Evolutionary conservation across 2,113 vertebrate species (phyloP).

Genomic region (Sapajus apella): DNA sequence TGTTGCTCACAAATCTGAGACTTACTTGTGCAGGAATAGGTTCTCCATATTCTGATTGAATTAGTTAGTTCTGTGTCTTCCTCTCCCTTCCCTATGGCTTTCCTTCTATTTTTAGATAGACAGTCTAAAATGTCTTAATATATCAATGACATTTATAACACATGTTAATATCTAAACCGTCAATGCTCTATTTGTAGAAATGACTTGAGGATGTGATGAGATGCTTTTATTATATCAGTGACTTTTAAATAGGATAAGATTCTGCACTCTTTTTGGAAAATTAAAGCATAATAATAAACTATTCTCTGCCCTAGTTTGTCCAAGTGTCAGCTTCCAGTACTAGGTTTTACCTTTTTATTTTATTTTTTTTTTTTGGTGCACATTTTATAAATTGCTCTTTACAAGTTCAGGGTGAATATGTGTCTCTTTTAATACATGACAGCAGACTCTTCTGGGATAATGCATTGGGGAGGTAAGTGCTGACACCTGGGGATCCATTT

Average conservation of each 20-base stretch:
- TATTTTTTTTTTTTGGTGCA: not conserved
- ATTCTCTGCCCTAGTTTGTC: constrained; percentile 51
- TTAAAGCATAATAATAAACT: constrained; percentile 66
- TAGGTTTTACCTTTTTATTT: not conserved
- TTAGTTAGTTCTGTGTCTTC: constrained; percentile 78
- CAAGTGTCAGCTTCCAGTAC: constrained; percentile 27
- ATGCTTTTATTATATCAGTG: constrained; percentile 85
- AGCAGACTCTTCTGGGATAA: constrained; percentile 37
- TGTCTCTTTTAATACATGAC: constrained; percentile 56
- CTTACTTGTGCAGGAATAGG: constrained; percentile 80
- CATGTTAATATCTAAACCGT: constrained; percentile 88
- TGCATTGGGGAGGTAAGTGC: constrained; percentile 58
- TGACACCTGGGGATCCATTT: constrained; percentile 55
- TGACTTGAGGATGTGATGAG: constrained; percentile 85
- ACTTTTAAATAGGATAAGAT: constrained; percentile 83
- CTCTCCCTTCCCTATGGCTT: constrained; percentile 72
- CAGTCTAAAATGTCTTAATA: constrained; percentile 87
- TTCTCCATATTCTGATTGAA: constrained; percentile 80
- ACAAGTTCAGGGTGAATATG: constrained; percentile 59
- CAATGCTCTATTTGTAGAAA: constrained; percentile 86
- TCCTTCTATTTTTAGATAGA: constrained; percentile 84
- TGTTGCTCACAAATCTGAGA: constrained; percentile 72
- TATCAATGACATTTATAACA: constrained; percentile 90
- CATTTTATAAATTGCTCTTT: constrained; percentile 70
- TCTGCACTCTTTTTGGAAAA: constrained; percentile 62